Evolutionary conservation across 2,888 invertebrate genomes (phyloP).

Genomic region (Phaonia tiefii): DNA sequence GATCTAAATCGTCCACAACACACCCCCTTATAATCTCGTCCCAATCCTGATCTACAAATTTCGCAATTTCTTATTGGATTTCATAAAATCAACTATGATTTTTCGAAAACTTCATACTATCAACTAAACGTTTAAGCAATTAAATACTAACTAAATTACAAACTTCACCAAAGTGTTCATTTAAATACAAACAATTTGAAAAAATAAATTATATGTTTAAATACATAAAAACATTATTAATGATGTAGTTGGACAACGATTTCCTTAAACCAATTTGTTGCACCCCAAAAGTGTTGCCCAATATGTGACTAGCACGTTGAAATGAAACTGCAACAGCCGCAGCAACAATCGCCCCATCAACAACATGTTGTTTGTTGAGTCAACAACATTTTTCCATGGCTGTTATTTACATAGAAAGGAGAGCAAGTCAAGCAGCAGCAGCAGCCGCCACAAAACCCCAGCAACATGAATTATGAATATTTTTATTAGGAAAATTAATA

Average conservation of each 20-base stretch:
- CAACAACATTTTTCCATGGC: slow-evolving; percentile 3
- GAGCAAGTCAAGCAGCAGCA: too few relatives aligned
- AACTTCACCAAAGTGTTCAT: slow-evolving; percentile 3
- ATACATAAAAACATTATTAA: slow-evolving; percentile 20
- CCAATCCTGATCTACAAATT: too few relatives aligned
- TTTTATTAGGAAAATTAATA: slow-evolving; percentile 64
- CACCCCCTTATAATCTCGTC: too few relatives aligned
- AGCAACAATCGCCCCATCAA: not conserved
- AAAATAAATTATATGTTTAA: slow-evolving; percentile 28
- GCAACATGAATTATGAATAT: slow-evolving; percentile 62
- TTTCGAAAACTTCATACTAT: too few relatives aligned
- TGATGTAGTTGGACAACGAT: not conserved
- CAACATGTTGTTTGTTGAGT: slow-evolving; percentile 19
- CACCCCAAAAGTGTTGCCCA: slow-evolving; percentile 9
- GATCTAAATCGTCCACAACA: too few relatives aligned
- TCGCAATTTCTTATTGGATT: too few relatives aligned
- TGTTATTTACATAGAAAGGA: slow-evolving; percentile 4
- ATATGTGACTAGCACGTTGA: too few relatives aligned
- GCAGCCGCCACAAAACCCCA: too few relatives aligned
- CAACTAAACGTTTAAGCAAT: too few relatives aligned
- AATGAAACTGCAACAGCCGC: not conserved
- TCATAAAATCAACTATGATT: too few relatives aligned
- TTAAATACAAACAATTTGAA: slow-evolving; percentile 2
- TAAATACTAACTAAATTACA: slow-evolving; percentile 16
- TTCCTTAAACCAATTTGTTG: slow-evolving; percentile 28